Evolutionary conservation across 2,113 vertebrate genomes (phyloP).

Genomic region (Rhinogobius similis): DNA sequence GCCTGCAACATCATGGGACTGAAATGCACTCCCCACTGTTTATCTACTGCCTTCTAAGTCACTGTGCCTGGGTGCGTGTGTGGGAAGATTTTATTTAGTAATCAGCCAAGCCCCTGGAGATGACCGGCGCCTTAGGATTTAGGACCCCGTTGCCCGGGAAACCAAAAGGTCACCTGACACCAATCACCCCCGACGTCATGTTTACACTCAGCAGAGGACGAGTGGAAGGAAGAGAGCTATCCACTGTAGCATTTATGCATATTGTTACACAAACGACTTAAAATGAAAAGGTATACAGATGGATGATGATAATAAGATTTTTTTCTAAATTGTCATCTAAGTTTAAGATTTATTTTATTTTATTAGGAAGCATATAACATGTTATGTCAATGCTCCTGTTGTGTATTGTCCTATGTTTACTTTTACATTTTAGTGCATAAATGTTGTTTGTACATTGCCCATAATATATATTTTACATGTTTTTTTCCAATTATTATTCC

Average conservation of each 20-base stretch:
- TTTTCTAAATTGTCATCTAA: too few relatives aligned
- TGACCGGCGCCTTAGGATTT: constrained; percentile 55
- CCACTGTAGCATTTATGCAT: constrained; percentile 27
- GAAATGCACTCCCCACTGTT: constrained; percentile 52
- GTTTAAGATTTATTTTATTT: too few relatives aligned
- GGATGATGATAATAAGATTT: not conserved
- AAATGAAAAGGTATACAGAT: not conserved
- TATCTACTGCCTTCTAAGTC: constrained; percentile 53
- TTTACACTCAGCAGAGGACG: constrained; percentile 59
- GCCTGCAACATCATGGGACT: constrained; percentile 62
- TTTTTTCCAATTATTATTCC: too few relatives aligned
- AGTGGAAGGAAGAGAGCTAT: constrained; percentile 9
- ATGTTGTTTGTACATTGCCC: too few relatives aligned
- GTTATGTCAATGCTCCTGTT: too few relatives aligned
- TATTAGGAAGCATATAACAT: too few relatives aligned
- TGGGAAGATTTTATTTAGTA: constrained; percentile 61
- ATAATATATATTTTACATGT: too few relatives aligned
- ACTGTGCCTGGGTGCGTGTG: constrained; percentile 15
- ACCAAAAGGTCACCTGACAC: constrained; percentile 70
- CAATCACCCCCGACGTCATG: constrained; percentile 63
- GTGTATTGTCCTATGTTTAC: too few relatives aligned
- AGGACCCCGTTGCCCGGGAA: constrained; percentile 46
- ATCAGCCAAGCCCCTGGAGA: constrained; percentile 57
- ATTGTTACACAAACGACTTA: not conserved
- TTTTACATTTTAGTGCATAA: too few relatives aligned